These are phyloP conservation scores for Zaprionus ghesquierei DNA, from an alignment of 1,140 invertebrate species.

Conservation along the genomic window DNA sequence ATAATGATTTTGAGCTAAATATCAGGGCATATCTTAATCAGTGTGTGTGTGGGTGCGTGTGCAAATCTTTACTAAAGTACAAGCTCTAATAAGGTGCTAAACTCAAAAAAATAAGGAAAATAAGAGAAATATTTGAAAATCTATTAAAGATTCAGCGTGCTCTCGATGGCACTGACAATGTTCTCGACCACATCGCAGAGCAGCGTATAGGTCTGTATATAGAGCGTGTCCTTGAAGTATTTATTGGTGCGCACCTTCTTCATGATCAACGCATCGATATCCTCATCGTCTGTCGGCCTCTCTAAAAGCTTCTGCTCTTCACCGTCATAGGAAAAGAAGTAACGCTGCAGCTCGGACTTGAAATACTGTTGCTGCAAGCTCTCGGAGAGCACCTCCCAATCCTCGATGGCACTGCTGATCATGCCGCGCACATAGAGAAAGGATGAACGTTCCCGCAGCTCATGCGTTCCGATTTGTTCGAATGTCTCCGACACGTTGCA, in stretches of 20 bases:
- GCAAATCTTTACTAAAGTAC: constrained; percentile 9
- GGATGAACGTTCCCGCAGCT: constrained; percentile 42
- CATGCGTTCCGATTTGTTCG: not conserved
- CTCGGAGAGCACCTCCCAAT: constrained; percentile 51
- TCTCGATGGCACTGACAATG: constrained; percentile 72
- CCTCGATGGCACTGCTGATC: constrained; percentile 50
- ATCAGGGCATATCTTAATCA: not conserved
- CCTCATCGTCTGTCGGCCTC: not conserved
- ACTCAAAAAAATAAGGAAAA: constrained; percentile 3
- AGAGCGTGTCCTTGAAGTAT: constrained; percentile 58
- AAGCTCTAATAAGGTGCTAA: not conserved
- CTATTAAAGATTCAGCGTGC: constrained; percentile 28
- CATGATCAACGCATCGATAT: not conserved
- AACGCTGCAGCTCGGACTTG: constrained; percentile 39
- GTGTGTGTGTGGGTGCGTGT: no score
- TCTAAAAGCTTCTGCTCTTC: not conserved
- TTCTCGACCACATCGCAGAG: constrained; percentile 65
- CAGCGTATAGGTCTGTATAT: constrained; percentile 67
- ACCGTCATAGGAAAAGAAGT: not conserved
- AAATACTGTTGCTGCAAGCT: constrained; percentile 45
- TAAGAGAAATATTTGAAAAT: not conserved
- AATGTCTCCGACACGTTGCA: constrained; percentile 17
- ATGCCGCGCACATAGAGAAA: constrained; percentile 64
- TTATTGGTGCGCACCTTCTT: constrained; percentile 39
- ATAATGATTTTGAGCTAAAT: constrained; percentile 23